Evolutionary conservation across 2,797 vertebrate genomes (phyloP).

Genomic region (Odontamblyopus rebecca): DNA sequence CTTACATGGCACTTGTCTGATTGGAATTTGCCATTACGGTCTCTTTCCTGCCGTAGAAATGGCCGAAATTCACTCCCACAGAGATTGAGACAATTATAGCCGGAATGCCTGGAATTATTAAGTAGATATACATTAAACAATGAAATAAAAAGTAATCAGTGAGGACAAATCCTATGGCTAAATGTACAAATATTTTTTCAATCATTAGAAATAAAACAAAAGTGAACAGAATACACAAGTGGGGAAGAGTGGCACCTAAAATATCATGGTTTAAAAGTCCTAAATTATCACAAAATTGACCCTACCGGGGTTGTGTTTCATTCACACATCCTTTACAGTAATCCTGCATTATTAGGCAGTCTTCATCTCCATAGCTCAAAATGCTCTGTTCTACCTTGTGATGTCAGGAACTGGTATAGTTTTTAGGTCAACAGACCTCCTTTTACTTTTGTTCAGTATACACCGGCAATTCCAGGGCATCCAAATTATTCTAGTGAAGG

Average conservation of each 20-base stretch:
- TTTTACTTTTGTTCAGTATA: no score
- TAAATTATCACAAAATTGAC: no score
- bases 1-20: slow-evolving; percentile 58
- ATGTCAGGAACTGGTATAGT: no score
- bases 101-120: slow-evolving; percentile 60
- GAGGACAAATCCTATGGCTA: neutral
- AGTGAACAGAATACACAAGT: neutral
- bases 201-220: neutral
- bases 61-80: slow-evolving; percentile 40
- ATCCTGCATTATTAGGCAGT: no score
- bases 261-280: neutral
- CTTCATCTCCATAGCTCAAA: no score
- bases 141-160: neutral
- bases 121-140: neutral
- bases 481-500: no score
- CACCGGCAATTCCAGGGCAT: no score
- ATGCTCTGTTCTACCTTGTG: no score
- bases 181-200: neutral
- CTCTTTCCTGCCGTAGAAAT: slow-evolving; percentile 57
- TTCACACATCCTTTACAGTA: no score
- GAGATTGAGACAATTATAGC: slow-evolving; percentile 54
- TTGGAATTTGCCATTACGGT: slow-evolving; percentile 39
- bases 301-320: no score
- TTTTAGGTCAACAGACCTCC: no score
- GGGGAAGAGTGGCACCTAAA: neutral